These are phyloP conservation scores for Octonoba sinensis DNA, from an alignment of 2,888 invertebrate genomes.

Conservation along the genomic window DNA sequence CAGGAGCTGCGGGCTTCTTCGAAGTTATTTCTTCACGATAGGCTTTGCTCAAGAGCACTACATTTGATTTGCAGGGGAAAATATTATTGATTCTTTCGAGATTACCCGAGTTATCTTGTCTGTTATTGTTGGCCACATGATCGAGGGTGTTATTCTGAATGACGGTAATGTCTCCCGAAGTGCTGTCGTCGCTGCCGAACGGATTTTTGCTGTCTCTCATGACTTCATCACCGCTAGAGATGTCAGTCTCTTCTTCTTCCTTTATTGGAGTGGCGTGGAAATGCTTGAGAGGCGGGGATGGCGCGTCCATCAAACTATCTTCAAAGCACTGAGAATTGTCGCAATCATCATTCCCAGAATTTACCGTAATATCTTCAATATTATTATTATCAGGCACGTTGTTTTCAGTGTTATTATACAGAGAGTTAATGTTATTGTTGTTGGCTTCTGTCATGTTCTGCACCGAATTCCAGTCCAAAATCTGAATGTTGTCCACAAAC, in stretches of 20 bases:
- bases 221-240: constrained; percentile 64
- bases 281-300: constrained; percentile 53
- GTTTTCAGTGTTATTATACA: constrained; percentile 43
- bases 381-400: constrained; percentile 43
- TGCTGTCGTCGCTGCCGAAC: constrained; percentile 59
- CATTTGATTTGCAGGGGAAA: constrained; percentile 62
- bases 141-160: constrained; percentile 55
- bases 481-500: constrained; percentile 47
- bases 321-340: constrained; percentile 66
- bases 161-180: constrained; percentile 51
- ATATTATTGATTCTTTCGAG: constrained; percentile 64
- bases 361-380: constrained; percentile 24
- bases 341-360: constrained; percentile 51
- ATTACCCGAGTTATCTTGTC: constrained; percentile 34
- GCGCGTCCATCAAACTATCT: constrained; percentile 66
- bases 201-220: constrained; percentile 64
- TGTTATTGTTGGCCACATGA: background rate
- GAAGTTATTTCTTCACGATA: constrained; percentile 11
- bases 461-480: constrained; percentile 47
- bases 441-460: constrained; percentile 54
- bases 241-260: constrained; percentile 66
- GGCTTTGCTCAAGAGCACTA: constrained; percentile 15
- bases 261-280: constrained; percentile 65
- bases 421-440: constrained; percentile 61
- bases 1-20: constrained; percentile 23